Conservation (phyloP, 1,140 invertebrate species). For the Halesus radiatus region DNA sequence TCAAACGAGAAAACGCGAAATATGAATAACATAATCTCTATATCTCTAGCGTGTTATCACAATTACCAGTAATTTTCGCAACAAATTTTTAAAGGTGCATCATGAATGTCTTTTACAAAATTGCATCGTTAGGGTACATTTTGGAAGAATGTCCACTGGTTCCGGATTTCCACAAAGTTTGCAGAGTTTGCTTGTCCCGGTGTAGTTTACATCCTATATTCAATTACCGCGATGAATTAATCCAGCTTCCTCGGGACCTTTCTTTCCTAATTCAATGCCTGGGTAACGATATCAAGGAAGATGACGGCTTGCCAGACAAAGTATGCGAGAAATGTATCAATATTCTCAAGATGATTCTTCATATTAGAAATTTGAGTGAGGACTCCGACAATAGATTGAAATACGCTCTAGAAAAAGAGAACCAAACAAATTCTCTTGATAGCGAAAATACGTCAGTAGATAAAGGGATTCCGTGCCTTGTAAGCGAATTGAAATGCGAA, state of each 20-base stretch:
- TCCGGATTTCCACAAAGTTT: slow-evolving; percentile 6
- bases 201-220: not conserved
- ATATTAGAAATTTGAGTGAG: not conserved
- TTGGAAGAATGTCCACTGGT: not conserved
- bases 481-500: no score
- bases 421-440: not conserved
- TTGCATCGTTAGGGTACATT: no score
- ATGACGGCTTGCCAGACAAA: not conserved
- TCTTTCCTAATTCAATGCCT: not conserved
- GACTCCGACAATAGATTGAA: slow-evolving; percentile 3
- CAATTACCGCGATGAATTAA: not conserved
- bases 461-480: not conserved
- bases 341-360: not conserved
- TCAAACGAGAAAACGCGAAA: no score
- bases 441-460: not conserved
- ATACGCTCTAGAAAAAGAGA: not conserved
- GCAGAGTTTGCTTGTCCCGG: not conserved
- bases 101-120: no score
- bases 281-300: not conserved
- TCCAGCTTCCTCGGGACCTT: not conserved
- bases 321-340: not conserved
- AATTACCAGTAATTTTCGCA: no score
- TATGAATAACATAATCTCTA: no score
- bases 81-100: no score
- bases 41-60: no score